Percentiles rank a stretch among this genome's conserved stretches.
These are phyloP conservation scores for Cyclura pinguis DNA, from an alignment of 2,797 vertebrate genomes.

Conservation along the genomic window DNA sequence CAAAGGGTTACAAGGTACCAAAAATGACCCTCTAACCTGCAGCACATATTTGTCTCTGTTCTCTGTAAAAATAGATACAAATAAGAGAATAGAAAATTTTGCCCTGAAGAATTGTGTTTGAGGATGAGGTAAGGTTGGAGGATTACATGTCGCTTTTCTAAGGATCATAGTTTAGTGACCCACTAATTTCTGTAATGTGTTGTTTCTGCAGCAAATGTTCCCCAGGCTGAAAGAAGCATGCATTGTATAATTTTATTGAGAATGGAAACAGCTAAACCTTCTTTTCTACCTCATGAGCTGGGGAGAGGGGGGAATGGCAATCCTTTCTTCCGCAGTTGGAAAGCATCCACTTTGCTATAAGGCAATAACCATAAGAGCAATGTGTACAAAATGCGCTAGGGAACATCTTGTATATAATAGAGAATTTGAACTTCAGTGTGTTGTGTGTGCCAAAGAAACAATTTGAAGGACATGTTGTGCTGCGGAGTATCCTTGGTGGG, in stretches of 20 bases:
- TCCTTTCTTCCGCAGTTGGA: background rate
- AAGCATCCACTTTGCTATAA: slow-evolving; percentile 7
- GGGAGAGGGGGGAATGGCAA: background rate
- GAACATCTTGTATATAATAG: slow-evolving; percentile 38
- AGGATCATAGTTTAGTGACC: background rate
- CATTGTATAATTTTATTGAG: background rate
- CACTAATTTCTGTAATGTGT: background rate
- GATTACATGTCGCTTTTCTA: background rate
- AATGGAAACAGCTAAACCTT: background rate
- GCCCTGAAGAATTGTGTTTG: background rate
- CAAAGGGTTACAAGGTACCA: too few relatives aligned
- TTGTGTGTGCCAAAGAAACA: background rate
- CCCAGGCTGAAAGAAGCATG: background rate
- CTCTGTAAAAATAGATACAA: too few relatives aligned
- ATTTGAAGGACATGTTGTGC: slow-evolving; percentile 14
- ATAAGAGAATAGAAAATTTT: too few relatives aligned
- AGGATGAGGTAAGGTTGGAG: background rate
- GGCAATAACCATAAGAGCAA: slow-evolving; percentile 8
- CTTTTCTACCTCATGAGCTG: too few relatives aligned
- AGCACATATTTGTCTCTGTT: too few relatives aligned
- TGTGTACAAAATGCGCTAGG: background rate
- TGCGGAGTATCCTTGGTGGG: background rate
- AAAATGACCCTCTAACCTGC: too few relatives aligned
- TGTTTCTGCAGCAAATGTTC: background rate
- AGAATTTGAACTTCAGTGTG: background rate